These are phyloP conservation scores for Synergus itoensis DNA, from an alignment of 2,888 invertebrate genomes.

Conservation along the genomic window DNA sequence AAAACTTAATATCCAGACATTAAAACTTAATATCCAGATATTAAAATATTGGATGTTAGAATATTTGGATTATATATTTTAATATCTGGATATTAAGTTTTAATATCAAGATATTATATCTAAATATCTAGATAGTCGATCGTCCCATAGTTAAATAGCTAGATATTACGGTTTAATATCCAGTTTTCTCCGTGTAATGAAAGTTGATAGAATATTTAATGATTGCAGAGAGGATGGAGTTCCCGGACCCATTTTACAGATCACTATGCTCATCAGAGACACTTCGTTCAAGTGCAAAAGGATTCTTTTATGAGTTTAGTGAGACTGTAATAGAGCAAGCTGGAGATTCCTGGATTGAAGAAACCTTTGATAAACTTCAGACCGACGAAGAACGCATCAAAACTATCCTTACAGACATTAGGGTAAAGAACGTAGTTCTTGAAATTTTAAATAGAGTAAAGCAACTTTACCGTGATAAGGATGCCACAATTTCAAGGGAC, in stretches of 20 bases:
- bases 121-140: too few relatives aligned
- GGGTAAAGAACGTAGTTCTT: conserved; percentile 78
- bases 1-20: too few relatives aligned
- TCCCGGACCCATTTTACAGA: conserved; percentile 78
- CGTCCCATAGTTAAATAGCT: too few relatives aligned
- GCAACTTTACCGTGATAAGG: conserved; percentile 84
- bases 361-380: conserved; percentile 81
- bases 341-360: conserved; percentile 82
- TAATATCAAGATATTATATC: too few relatives aligned
- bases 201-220: neutral
- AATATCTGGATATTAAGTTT: too few relatives aligned
- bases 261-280: conserved; percentile 87
- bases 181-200: too few relatives aligned
- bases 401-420: conserved; percentile 79
- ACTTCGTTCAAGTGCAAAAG: conserved; percentile 86
- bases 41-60: too few relatives aligned
- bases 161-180: too few relatives aligned
- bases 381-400: conserved; percentile 82
- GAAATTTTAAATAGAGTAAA: conserved; percentile 84
- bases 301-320: conserved; percentile 86
- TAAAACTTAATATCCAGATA: too few relatives aligned
- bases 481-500: conserved; percentile 81
- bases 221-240: conserved; percentile 54
- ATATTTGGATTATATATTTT: too few relatives aligned
- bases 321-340: conserved; percentile 81